Conservation (phyloP, 2,113 vertebrate genomes). For the Triplophysa dalaica region DNA sequence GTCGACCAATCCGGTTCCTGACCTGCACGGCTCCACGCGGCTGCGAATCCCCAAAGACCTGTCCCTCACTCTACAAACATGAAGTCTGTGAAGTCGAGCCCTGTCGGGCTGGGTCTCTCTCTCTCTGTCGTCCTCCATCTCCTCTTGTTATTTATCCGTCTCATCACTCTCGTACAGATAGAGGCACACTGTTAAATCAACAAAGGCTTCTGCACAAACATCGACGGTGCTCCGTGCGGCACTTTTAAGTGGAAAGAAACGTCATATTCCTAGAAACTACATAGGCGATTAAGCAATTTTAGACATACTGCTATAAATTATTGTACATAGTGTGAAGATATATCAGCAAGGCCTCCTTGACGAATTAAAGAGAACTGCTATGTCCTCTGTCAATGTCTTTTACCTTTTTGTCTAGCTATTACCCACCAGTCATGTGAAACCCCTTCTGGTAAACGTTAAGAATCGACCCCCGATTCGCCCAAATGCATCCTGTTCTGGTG, state of each 20-base stretch:
- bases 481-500: background rate
- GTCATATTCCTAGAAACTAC: slow-evolving; percentile 35
- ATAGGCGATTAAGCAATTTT: slow-evolving; percentile 63
- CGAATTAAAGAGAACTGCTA: slow-evolving; percentile 72
- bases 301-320: slow-evolving; percentile 81
- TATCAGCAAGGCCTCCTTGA: slow-evolving; percentile 69
- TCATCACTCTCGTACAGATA: slow-evolving; percentile 17
- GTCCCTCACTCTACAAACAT: background rate
- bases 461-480: background rate
- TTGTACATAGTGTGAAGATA: slow-evolving; percentile 85
- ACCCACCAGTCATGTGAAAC: slow-evolving; percentile 36
- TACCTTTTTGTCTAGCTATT: slow-evolving; percentile 68
- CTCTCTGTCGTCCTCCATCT: background rate
- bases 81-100: slow-evolving; percentile 7
- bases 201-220: slow-evolving; percentile 72
- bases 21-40: slow-evolving; percentile 2
- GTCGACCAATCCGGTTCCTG: background rate
- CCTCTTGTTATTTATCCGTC: slow-evolving; percentile 24
- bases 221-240: slow-evolving; percentile 46
- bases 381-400: slow-evolving; percentile 72
- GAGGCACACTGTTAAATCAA: slow-evolving; percentile 54
- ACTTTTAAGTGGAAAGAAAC: slow-evolving; percentile 38
- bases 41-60: background rate
- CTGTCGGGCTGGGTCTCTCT: no score
- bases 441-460: background rate